Evolutionary conservation across 2,797 vertebrate species (phyloP).

Genomic region (Zalophus californianus): DNA sequence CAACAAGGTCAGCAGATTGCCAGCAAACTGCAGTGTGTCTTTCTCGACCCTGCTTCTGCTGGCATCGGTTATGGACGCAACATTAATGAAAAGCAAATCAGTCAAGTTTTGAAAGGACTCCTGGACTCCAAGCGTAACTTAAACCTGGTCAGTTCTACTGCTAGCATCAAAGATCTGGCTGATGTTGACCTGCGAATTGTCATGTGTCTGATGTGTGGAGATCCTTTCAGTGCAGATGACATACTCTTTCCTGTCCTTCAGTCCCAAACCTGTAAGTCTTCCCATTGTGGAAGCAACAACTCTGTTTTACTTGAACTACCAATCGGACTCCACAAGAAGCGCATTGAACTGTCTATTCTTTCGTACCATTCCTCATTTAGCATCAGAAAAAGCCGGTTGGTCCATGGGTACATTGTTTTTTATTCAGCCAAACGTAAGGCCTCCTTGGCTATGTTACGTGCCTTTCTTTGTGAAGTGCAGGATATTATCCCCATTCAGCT

Average conservation of each 20-base stretch:
- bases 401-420: slow-evolving; percentile 96
- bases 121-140: slow-evolving; percentile 92
- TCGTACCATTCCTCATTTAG: slow-evolving; percentile 98
- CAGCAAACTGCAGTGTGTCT: slow-evolving; percentile 94
- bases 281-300: slow-evolving; percentile 88
- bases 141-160: slow-evolving; percentile 88
- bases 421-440: slow-evolving; percentile 95
- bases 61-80: slow-evolving; percentile 96
- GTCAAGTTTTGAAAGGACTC: slow-evolving; percentile 93
- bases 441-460: slow-evolving; percentile 96
- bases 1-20: slow-evolving; percentile 96
- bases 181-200: slow-evolving; percentile 95
- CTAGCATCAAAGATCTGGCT: slow-evolving; percentile 91
- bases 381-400: slow-evolving; percentile 94
- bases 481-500: slow-evolving; percentile 97
- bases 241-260: slow-evolving; percentile 94
- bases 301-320: slow-evolving; percentile 93
- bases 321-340: slow-evolving; percentile 92
- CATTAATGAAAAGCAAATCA: slow-evolving; percentile 96
- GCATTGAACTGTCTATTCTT: slow-evolving; percentile 93
- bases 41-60: slow-evolving; percentile 94
- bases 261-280: slow-evolving; percentile 92
- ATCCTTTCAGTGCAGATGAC: slow-evolving; percentile 94
- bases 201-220: slow-evolving; percentile 98
- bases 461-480: slow-evolving; percentile 98